Evolutionary conservation across 1,140 invertebrate genomes (phyloP).

Genomic region (Trichonephila inaurata): DNA sequence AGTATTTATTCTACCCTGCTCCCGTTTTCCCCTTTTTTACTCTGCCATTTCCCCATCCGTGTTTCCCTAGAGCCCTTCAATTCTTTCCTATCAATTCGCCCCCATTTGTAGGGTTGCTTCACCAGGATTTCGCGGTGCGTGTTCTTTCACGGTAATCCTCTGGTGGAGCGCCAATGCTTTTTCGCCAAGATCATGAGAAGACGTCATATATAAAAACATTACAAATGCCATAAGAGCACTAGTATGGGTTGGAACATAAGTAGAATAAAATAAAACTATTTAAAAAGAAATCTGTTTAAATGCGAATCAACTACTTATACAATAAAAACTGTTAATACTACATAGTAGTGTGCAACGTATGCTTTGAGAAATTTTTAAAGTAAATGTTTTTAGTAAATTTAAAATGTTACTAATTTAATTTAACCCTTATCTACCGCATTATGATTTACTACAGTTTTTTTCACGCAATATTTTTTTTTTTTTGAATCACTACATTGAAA

Average conservation of each 20-base stretch:
- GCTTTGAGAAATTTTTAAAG: too few relatives aligned
- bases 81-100: conserved; percentile 77
- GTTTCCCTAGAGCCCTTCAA: conserved; percentile 76
- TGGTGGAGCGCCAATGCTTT: conserved; percentile 10
- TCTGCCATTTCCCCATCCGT: conserved; percentile 76
- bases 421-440: too few relatives aligned
- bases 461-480: too few relatives aligned
- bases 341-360: too few relatives aligned
- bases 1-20: conserved; percentile 75
- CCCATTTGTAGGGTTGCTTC: conserved; percentile 74
- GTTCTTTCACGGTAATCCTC: conserved; percentile 62
- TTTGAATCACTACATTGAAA: too few relatives aligned
- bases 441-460: too few relatives aligned
- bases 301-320: too few relatives aligned
- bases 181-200: conserved; percentile 37
- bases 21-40: conserved; percentile 73
- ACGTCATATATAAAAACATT: neutral
- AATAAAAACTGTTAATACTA: too few relatives aligned
- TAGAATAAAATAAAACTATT: neutral
- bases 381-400: too few relatives aligned
- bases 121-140: conserved; percentile 49
- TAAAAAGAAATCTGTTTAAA: neutral
- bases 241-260: neutral
- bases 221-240: neutral
- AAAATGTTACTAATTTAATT: too few relatives aligned